Base-by-base conservation (phyloP, 53 echinoderm and acorn worm species). In the Apostichopus leukothele region DNA sequence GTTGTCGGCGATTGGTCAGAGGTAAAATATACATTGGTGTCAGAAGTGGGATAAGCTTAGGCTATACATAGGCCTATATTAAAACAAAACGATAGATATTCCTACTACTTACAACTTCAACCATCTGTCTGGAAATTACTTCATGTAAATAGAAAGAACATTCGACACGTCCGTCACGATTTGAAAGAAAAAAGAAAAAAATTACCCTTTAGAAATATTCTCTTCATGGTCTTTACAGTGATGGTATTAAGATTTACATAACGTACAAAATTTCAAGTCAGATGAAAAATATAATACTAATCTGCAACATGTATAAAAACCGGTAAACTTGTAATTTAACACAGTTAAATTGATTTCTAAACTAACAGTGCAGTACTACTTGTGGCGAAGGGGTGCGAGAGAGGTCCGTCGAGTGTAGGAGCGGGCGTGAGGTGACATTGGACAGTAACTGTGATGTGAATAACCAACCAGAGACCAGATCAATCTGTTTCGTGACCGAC, bases 361-460 rank as follows among this genome's bases (percentile, higher is more conserved):
- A 7, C 5, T 57, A 9, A 81, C 22, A 85, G 85, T 85, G 85
- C 9, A 85, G 85, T 67, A 16, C 61, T 9, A 85, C 85, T 5
- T 85, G 85, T 20, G 85, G 85, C 10, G 67, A 85, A 13, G 85
- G 85, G 22, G 59, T 59, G 52, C 54, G 81, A 86, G 86, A 86
- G 10, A 11, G 86, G 10, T 66, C 66, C 19, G 86, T 86, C 9
- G 7, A 86, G 18, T 86, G 86, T 11, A 60, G 50, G 61, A 66
- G 86, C 11, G 86, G 67, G 6, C 66, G 19, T 50, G 71, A 86
- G 5, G 8, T 86, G 23, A 26, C 71, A 13, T 39, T 67, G 23
- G 67, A 50, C 39, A 39, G 39, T 39, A 23, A 67, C 39, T 86
- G 86, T 61, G 61, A 86, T 51, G 60, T 13, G 67, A 51, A 67